Conservation (phyloP, 1,140 invertebrate species). For the Drosophila obscura region DNA sequence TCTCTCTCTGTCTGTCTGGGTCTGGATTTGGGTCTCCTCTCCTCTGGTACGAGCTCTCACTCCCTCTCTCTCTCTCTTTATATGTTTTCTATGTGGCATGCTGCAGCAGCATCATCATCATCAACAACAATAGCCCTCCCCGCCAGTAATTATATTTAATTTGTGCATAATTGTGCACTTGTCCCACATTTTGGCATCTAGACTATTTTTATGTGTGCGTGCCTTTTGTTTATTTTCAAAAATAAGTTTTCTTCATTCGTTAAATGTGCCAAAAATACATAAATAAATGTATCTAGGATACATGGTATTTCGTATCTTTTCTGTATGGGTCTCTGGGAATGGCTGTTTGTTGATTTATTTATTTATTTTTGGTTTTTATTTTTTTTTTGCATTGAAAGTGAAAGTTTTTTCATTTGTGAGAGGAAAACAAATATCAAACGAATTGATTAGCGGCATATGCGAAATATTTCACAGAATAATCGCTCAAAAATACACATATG, state of each 20-base stretch:
- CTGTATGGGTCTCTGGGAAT: conserved; percentile 26
- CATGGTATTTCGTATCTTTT: conserved; percentile 7
- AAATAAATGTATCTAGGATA: conserved; percentile 26
- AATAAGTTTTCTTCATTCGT: conserved; percentile 32
- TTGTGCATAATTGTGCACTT: conserved; percentile 40
- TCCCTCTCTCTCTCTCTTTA: conserved; percentile 7
- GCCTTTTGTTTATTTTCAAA: conserved; percentile 48
- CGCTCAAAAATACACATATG: background rate
- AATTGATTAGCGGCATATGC: background rate
- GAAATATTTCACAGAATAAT: background rate
- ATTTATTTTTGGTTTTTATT: conserved; percentile 15
- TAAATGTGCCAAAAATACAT: conserved; percentile 64
- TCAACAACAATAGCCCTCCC: conserved; percentile 2
- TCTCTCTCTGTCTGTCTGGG: background rate
- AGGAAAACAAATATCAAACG: conserved; percentile 4
- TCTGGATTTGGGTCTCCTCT: background rate
- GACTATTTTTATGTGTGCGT: conserved; percentile 31
- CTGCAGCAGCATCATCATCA: conserved; percentile 23
- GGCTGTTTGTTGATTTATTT: conserved; percentile 26
- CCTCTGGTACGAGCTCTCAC: background rate
- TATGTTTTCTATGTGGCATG: conserved; percentile 13
- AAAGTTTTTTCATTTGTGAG: conserved; percentile 49
- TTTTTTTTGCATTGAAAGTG: conserved; percentile 47
- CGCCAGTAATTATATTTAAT: conserved; percentile 23
- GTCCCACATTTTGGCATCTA: conserved; percentile 29